These are phyloP conservation scores for Picathartes gymnocephalus DNA, from an alignment of 2,113 vertebrate genomes.

Conservation along the genomic window DNA sequence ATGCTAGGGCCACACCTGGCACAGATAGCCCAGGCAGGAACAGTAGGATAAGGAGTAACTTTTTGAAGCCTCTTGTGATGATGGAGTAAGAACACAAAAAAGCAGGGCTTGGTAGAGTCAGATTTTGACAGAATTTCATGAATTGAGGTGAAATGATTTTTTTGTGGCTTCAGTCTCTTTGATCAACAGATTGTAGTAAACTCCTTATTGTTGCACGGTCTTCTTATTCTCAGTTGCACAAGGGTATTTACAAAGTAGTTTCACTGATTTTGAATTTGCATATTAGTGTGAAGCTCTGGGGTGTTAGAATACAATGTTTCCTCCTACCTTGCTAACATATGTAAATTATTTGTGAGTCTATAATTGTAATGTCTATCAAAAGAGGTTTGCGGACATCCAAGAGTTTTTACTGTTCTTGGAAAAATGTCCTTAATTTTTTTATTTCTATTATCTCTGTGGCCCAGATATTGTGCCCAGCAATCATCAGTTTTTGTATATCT, in stretches of 20 bases:
- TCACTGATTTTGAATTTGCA: neutral
- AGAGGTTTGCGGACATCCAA: neutral
- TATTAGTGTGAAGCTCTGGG: neutral
- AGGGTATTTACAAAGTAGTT: neutral
- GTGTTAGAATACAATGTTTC: neutral
- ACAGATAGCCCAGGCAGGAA: neutral
- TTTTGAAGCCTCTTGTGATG: neutral
- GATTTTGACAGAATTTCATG: neutral
- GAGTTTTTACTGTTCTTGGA: neutral
- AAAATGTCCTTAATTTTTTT: neutral
- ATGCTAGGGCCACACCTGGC: neutral
- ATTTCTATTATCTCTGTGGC: neutral
- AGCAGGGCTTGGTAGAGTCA: neutral
- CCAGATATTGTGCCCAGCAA: neutral
- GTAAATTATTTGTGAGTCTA: neutral
- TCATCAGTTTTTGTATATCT: neutral
- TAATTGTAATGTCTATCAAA: neutral
- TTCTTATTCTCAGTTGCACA: neutral
- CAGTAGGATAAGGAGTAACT: neutral
- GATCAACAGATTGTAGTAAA: neutral
- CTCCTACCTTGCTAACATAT: neutral
- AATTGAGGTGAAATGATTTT: neutral
- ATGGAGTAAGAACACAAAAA: neutral
- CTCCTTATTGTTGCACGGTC: neutral
- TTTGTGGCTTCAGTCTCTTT: neutral